Evolutionary conservation across 2,888 invertebrate species (phyloP), one percentile per base, ranked within the genome.

Genomic region (Stenchaetothrips biformis): DNA sequence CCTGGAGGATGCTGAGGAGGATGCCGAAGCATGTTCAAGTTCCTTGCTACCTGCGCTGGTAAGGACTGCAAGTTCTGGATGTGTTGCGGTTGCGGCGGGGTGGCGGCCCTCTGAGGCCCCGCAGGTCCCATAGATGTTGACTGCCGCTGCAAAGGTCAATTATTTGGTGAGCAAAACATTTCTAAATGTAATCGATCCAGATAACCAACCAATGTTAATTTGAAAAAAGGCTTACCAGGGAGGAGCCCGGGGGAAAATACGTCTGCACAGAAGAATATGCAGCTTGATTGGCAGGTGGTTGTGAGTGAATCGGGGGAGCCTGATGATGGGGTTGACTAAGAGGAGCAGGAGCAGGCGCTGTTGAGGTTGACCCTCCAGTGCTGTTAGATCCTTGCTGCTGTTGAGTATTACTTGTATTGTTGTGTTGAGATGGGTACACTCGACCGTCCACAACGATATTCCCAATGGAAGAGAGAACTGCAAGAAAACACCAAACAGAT

Each of bases 361-460:
- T 21, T 11, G 21, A 25, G 8, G 21, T n/a, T 11, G 67, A 11
- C 25, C 67, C 67, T 7, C 67, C 67, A 74, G 67, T 25, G 11
- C 25, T 74, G 25, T n/a, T 9, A 11, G 53, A 53, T 13, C 53
- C 37, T 37, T 37, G 37, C 37, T 37, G 37, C 25, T 21, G 25
- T 74, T 74, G 67, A 25, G 21, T 21, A 21, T 25, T 25, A 25
- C 11, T 25, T 11, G 78, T 49, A 27, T 37, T 47, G 59, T 47
- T 80, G 78, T 77, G 78, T 21, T 78, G 77, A 27, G 89, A 87
- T 53, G 92, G 91, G 88, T 94, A 94, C 83, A 93, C 90, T 86
- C 94, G 91, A 81, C 95, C 95, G 88, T 95, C 95, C 82, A 95
- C 95, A 77, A 95, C 92, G 84, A 95, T 93, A 82, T 92, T 92